A percentile compares a stretch with the other conserved stretches of the same genome.
phyloP scores from a whole-genome alignment of 2,888 invertebrate genomes.

The Pristionchus mayeri region DNA sequence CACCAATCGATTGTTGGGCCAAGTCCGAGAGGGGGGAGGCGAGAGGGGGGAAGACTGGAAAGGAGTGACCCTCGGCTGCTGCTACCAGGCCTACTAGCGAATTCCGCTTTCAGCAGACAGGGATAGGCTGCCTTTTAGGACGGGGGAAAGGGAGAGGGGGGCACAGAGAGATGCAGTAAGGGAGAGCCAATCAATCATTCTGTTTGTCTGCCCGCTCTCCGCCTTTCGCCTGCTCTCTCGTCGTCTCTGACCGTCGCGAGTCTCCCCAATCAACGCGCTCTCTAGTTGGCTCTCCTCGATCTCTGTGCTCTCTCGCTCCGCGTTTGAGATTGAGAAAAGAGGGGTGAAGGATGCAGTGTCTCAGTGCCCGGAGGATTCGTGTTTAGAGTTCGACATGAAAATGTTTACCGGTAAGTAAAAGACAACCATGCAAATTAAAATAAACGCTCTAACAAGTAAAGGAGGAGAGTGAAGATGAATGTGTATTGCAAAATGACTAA shows the following conservation, averaged over 20 bases:
- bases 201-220: conserved; percentile 1
- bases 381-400: no score
- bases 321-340: no score
- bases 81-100: background rate
- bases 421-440: no score
- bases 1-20: conserved; percentile 4
- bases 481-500: no score
- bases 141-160: background rate
- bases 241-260: background rate
- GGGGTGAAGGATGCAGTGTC: no score
- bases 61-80: background rate
- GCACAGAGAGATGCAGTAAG: conserved; percentile 24
- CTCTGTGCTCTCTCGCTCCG: background rate
- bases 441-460: no score
- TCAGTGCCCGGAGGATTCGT: no score
- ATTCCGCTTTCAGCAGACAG: background rate
- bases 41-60: background rate
- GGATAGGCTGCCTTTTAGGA: background rate
- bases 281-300: background rate
- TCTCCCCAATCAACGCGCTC: background rate
- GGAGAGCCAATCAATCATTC: conserved; percentile 9
- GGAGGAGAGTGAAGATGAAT: no score
- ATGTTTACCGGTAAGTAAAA: no score
- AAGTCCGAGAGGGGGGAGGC: background rate
- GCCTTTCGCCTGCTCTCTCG: background rate